Percentiles rank a stretch among this genome's conserved stretches.
Evolutionary conservation across 2,888 invertebrate genomes (phyloP).

Genomic region (Rhagonycha fulva): DNA sequence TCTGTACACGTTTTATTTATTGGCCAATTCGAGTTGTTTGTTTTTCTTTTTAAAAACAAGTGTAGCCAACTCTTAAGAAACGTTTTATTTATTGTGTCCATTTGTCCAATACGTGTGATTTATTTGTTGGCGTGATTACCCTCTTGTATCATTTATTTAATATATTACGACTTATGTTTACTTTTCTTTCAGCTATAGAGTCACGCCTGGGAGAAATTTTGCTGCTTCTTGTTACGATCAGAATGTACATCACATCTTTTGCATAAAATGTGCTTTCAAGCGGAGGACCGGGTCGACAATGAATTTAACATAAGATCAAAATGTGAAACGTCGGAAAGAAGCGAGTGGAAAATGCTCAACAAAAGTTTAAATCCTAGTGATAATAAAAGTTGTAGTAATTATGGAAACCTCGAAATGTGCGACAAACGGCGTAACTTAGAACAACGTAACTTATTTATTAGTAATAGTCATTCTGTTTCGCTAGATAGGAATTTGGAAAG

Average conservation of each 20-base stretch:
- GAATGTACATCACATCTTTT: conserved; percentile 2
- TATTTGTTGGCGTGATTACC: neutral
- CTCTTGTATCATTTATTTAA: neutral
- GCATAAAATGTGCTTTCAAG: conserved; percentile 19
- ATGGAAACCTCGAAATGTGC: neutral
- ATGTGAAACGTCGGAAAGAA: conserved; percentile 5
- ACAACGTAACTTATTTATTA: neutral
- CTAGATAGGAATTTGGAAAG: neutral
- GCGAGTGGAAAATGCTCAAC: neutral
- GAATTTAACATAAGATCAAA: conserved; percentile 9
- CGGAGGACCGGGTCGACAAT: neutral
- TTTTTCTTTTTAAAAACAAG: neutral
- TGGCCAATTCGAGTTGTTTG: neutral
- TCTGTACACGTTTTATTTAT: neutral
- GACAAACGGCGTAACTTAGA: neutral
- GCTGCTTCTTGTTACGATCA: neutral
- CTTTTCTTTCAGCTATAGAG: neutral
- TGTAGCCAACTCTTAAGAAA: neutral
- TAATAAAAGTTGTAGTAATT: conserved; percentile 2
- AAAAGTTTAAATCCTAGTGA: neutral
- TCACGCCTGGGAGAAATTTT: neutral
- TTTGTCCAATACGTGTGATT: neutral
- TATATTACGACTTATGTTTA: neutral
- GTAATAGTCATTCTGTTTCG: neutral
- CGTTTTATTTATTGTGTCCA: neutral